phyloP scores from a whole-genome alignment of 1,140 invertebrate species.

The Littorina saxatilis region DNA sequence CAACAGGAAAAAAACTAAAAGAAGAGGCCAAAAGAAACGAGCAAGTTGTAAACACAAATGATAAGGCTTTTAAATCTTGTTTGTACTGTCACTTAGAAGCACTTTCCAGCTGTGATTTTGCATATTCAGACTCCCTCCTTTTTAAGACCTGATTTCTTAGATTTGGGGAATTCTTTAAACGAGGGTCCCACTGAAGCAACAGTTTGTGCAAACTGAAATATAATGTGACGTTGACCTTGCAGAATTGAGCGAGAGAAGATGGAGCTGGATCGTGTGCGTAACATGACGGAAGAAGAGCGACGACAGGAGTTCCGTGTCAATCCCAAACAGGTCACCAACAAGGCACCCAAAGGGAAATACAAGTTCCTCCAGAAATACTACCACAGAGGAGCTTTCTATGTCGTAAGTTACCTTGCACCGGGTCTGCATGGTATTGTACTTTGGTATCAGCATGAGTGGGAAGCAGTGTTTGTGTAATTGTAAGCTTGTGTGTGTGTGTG shows the following conservation, averaged over 20 bases:
- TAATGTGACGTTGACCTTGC: background rate
- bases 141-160: too few species aligned
- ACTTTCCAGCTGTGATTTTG: too few species aligned
- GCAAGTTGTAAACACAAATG: too few species aligned
- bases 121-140: too few species aligned
- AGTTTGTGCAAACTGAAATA: too few species aligned
- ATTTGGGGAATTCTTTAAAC: too few species aligned
- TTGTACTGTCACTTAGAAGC: too few species aligned
- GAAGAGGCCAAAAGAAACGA: too few species aligned
- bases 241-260: conserved; percentile 84
- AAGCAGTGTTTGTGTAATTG: background rate
- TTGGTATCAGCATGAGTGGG: background rate
- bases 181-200: too few species aligned
- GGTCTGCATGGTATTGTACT: background rate
- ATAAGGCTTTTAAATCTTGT: too few species aligned
- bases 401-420: conserved; percentile 76
- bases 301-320: conserved; percentile 90
- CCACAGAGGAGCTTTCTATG: conserved; percentile 98
- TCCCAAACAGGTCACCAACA: conserved; percentile 96
- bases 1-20: too few species aligned
- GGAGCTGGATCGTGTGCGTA: conserved; percentile 93
- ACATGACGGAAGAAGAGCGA: conserved; percentile 96
- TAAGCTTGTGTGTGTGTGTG: background rate
- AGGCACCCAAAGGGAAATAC: conserved; percentile 98
- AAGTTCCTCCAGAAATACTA: conserved; percentile 99